phyloP scores from a whole-genome alignment of 2,113 vertebrate genomes.

The Acrocephalus arundinaceus region DNA sequence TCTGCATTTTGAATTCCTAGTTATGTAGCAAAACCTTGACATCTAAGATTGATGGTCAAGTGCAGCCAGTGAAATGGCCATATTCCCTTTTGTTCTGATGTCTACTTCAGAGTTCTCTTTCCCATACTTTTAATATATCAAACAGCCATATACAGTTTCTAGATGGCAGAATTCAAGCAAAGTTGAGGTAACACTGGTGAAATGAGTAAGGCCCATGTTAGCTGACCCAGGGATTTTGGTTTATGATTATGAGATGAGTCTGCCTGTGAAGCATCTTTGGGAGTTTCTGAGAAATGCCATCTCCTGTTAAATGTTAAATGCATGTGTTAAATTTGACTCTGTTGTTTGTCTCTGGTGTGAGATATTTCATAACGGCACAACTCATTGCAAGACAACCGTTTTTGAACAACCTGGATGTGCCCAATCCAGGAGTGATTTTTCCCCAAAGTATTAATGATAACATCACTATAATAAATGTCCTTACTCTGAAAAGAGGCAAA shows the following conservation, averaged over 20 bases:
- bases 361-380: not conserved
- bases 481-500: not conserved
- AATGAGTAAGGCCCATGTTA: not conserved
- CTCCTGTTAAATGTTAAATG: not conserved
- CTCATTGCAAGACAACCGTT: not conserved
- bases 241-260: not conserved
- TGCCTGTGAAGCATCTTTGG: not conserved
- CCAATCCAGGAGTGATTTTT: not conserved
- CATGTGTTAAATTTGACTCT: not conserved
- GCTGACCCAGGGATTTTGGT: not conserved
- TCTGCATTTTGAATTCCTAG: not conserved
- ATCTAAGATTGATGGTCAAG: not conserved
- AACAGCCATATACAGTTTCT: not conserved
- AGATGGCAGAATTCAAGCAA: not conserved
- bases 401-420: not conserved
- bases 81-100: not conserved
- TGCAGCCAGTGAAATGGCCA: not conserved
- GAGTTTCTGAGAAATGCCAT: not conserved
- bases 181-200: not conserved
- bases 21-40: not conserved
- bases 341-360: not conserved
- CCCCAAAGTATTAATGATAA: not conserved
- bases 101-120: not conserved
- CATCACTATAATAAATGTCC: not conserved
- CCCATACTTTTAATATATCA: not conserved